These are phyloP conservation scores for Pterocles burchelli DNA, from an alignment of 2,113 vertebrate genomes.

Conservation along the genomic window DNA sequence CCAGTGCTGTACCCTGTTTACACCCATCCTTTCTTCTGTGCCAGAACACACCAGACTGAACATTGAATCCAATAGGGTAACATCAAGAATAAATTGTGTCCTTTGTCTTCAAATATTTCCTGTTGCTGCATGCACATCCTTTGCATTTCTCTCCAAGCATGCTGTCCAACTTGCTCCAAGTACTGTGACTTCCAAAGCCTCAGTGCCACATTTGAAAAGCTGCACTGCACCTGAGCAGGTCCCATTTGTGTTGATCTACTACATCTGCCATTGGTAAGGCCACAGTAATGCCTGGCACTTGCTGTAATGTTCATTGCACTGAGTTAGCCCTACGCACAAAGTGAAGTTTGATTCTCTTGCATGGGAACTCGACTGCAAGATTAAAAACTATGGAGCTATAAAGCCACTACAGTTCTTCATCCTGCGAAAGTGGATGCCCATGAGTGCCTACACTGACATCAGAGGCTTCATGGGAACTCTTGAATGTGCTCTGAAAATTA, in stretches of 20 bases:
- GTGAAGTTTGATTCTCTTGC: not conserved
- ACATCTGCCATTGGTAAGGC: not conserved
- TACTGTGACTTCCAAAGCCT: not conserved
- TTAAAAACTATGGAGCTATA: not conserved
- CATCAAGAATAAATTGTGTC: not conserved
- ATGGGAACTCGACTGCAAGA: not conserved
- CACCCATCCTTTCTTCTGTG: not conserved
- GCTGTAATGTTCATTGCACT: not conserved
- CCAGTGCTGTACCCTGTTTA: not conserved
- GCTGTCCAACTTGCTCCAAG: not conserved
- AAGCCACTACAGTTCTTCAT: not conserved
- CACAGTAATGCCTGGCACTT: fast-evolving
- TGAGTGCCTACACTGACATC: not conserved
- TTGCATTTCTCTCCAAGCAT: not conserved
- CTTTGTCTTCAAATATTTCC: not conserved
- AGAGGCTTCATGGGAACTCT: not conserved
- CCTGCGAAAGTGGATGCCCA: not conserved
- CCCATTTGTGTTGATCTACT: not conserved
- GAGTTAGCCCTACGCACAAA: not conserved
- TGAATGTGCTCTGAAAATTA: not conserved
- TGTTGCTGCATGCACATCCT: not conserved
- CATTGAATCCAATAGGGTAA: not conserved
- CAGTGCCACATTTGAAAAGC: not conserved
- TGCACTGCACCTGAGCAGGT: not conserved
- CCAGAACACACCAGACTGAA: not conserved